A percentile compares a stretch with the other conserved stretches of the same genome.
Conservation (phyloP, 2,888 invertebrate genomes). For the Eledona agricola region DNA sequence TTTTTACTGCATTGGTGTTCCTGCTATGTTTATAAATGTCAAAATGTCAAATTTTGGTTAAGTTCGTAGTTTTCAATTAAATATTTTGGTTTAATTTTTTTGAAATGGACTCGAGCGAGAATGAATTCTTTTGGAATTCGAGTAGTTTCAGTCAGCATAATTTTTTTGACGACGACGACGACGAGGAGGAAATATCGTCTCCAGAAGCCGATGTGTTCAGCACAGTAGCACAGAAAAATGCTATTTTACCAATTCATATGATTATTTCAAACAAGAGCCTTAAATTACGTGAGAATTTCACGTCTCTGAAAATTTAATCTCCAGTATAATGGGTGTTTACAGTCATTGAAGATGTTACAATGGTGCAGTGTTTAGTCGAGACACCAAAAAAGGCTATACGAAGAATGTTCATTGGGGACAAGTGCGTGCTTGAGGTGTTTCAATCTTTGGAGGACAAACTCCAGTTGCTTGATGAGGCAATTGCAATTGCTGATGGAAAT, state of each 20-base stretch:
- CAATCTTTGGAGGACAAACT: conserved; percentile 72
- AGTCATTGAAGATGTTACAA: conserved; percentile 62
- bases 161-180: conserved; percentile 79
- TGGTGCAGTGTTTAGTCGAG: conserved; percentile 44
- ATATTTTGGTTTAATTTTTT: no score
- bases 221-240: conserved; percentile 47
- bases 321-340: conserved; percentile 39
- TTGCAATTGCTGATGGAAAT: conserved; percentile 79
- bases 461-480: conserved; percentile 74
- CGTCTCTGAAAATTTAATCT: conserved; percentile 12
- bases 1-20: no score
- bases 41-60: no score
- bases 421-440: conserved; percentile 63
- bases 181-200: conserved; percentile 25
- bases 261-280: conserved; percentile 51
- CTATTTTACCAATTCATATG: conserved; percentile 53
- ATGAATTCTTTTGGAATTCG: not conserved
- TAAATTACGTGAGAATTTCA: conserved; percentile 38
- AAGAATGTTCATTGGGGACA: conserved; percentile 65
- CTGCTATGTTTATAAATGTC: no score
- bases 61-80: no score
- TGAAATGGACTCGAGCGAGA: not conserved
- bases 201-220: conserved; percentile 44
- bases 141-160: not conserved
- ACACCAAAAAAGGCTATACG: conserved; percentile 64